Evolutionary conservation across 2,888 invertebrate species (phyloP).

Genomic region (Raillietiella orientalis): DNA sequence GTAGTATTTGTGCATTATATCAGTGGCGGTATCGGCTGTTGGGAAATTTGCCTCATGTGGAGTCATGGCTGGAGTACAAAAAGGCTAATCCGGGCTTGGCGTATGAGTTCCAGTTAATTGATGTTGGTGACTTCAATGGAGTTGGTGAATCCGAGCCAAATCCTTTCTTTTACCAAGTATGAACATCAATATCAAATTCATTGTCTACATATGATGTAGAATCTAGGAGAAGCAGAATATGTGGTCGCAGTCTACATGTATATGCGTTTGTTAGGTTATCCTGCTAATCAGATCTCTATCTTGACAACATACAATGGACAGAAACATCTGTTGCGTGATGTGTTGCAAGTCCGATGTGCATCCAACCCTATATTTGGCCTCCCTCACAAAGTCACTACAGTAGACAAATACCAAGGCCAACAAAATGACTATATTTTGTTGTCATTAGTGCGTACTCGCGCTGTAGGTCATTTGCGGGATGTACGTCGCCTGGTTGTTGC

Average conservation of each 20-base stretch:
- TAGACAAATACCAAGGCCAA: constrained; percentile 97
- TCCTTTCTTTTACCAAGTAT: constrained; percentile 87
- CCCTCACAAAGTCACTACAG: constrained; percentile 66
- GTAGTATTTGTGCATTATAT: constrained; percentile 61
- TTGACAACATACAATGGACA: constrained; percentile 97
- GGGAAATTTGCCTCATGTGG: constrained; percentile 74
- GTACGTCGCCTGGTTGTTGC: constrained; percentile 87
- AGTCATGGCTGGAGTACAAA: constrained; percentile 46
- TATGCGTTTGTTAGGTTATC: constrained; percentile 87
- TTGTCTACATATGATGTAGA: constrained; percentile 11
- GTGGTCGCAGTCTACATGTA: constrained; percentile 93
- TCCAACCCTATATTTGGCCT: constrained; percentile 77
- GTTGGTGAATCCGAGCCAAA: constrained; percentile 90
- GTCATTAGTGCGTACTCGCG: constrained; percentile 74
- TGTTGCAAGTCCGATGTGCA: constrained; percentile 60
- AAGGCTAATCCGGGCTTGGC: constrained; percentile 70
- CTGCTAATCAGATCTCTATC: constrained; percentile 82
- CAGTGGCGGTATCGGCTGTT: constrained; percentile 87
- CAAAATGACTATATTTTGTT: constrained; percentile 95
- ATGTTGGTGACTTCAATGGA: constrained; percentile 87
- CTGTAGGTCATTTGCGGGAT: constrained; percentile 92
- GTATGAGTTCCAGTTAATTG: constrained; percentile 74
- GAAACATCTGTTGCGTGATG: constrained; percentile 84
- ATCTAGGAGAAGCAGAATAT: constrained; percentile 39
- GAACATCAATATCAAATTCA: not conserved